Evolutionary conservation across 2,888 invertebrate genomes (phyloP), one percentile per base, ranked within the genome.

Genomic region (Charanyca ferruginea): DNA sequence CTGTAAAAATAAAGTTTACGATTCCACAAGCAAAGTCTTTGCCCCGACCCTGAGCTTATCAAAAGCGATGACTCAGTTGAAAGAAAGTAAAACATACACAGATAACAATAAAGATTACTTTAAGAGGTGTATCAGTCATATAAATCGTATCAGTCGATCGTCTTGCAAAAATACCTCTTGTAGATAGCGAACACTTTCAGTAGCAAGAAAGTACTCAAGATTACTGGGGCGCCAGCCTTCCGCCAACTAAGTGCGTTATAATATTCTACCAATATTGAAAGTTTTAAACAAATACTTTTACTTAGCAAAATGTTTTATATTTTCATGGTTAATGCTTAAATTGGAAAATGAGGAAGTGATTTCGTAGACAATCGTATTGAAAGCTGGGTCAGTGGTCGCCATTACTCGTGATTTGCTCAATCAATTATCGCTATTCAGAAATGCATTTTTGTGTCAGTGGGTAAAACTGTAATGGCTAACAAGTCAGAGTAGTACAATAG

Each of bases 371-470:
- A 86, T 87, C 73, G 70, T 53, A 78, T 82, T 79, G 84, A 83
- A 84, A 87, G 83, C 81, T 83, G 78, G 84, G 84, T 82, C 85
- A 77, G 73, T 65, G 60, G 64, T 66, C 55, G 64, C 77, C 80
- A 83, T 83, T 83, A 79, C 77, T 77, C 80, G 81, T 81, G 82
- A 82, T 81, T 82, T 83, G 72, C 72, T 81, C 73, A 79, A 87
- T 85, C 85, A 87, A 86, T 85, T 85, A 87, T 86, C 82, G 65
- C 77, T 69, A 79, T 79, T 81, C 81, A 81, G 64, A 74, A 81
- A 74, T 77, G 76, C 77, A 80, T 79, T 83, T 84, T 82, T 80
- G 82, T 85, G 82, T 85, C 83, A 82, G 81, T 86, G 61, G 85
- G 83, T 79, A 85, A 79, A 76, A 75, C 76, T 70, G 74, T 84